Evolutionary conservation across 1,140 invertebrate genomes (phyloP).

Genomic region (Teleogryllus occipitalis): DNA sequence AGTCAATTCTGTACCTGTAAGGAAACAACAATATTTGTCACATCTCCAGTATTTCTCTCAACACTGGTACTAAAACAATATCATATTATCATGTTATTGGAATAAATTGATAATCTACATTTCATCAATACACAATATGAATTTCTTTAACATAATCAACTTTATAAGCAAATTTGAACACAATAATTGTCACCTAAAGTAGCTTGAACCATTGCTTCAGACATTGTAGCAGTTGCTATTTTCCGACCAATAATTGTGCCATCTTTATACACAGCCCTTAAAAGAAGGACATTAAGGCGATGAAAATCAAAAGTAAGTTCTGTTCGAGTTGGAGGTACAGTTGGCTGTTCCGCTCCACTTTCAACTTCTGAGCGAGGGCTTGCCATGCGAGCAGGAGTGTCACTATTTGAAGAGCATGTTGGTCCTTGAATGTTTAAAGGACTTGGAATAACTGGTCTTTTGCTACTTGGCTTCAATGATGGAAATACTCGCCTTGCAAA

Average conservation of each 20-base stretch:
- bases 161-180: neutral
- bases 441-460: neutral
- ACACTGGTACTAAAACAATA: neutral
- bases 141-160: neutral
- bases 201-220: constrained; percentile 83
- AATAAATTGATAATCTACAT: neutral
- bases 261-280: constrained; percentile 67
- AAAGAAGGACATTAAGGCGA: constrained; percentile 75
- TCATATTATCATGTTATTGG: neutral
- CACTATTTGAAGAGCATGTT: neutral
- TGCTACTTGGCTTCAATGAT: constrained; percentile 22
- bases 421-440: neutral
- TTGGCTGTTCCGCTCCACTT: neutral
- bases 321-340: constrained; percentile 35
- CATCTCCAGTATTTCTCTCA: no score
- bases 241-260: constrained; percentile 67
- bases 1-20: constrained; percentile 43
- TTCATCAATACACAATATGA: neutral
- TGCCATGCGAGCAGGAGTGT: neutral
- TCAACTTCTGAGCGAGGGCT: neutral
- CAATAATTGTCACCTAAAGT: constrained; percentile 52
- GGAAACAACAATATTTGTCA: neutral
- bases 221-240: constrained; percentile 87
- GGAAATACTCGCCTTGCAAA: constrained; percentile 71
- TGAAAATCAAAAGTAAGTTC: constrained; percentile 90